Evolutionary conservation across 2,888 invertebrate species (phyloP).

Genomic region (Fragum whitleyi): DNA sequence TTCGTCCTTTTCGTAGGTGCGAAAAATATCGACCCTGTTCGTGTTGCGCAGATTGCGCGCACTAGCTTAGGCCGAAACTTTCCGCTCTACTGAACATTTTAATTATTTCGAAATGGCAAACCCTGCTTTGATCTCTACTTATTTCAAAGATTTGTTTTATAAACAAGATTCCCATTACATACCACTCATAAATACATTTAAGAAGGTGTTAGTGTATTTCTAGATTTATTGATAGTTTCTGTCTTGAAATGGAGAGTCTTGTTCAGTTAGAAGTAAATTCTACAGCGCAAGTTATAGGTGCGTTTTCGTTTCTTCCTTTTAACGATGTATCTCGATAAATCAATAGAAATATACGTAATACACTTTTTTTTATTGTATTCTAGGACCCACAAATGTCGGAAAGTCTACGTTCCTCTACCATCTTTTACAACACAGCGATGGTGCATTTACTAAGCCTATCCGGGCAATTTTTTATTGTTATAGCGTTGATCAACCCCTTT

Average conservation of each 20-base stretch:
- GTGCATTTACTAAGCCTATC: conserved; percentile 43
- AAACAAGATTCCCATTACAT: background rate
- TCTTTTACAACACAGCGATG: conserved; percentile 45
- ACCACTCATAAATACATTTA: background rate
- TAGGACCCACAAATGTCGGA: conserved; percentile 49
- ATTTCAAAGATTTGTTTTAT: background rate
- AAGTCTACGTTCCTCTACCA: conserved; percentile 50
- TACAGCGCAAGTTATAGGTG: conserved; percentile 49
- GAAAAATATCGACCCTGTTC: too few relatives aligned
- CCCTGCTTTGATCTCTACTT: background rate
- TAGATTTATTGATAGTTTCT: too few relatives aligned
- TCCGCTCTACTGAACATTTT: too few relatives aligned
- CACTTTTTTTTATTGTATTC: background rate
- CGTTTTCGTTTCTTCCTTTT: background rate
- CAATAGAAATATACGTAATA: background rate
- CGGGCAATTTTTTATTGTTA: conserved; percentile 54
- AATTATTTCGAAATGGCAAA: too few relatives aligned
- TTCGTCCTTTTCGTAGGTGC: too few relatives aligned
- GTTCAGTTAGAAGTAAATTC: conserved; percentile 38
- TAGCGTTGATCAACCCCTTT: conserved; percentile 61
- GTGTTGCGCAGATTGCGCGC: too few relatives aligned
- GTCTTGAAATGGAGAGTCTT: conserved; percentile 37
- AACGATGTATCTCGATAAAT: background rate
- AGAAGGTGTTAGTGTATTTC: too few relatives aligned
- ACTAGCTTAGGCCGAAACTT: too few relatives aligned